These are phyloP conservation scores for Lepus oiostolus DNA, from an alignment of 2,797 vertebrate species.

Conservation along the genomic window DNA sequence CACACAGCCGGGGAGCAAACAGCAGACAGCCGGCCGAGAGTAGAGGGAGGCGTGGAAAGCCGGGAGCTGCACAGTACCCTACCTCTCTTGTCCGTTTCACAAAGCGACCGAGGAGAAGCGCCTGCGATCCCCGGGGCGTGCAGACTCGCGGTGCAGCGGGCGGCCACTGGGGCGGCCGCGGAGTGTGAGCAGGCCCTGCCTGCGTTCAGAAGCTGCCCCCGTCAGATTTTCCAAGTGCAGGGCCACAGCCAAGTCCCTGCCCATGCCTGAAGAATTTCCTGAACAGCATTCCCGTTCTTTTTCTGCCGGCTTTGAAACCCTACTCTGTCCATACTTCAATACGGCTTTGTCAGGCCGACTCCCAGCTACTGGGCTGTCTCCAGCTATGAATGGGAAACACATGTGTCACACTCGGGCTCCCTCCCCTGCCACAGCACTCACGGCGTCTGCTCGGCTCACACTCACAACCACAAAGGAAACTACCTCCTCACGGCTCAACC, in stretches of 20 bases:
- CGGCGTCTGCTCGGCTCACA: constrained; percentile 59
- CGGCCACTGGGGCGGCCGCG: constrained; percentile 64
- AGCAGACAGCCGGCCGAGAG: background rate
- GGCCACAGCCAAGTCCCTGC: constrained; percentile 93
- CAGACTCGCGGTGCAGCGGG: constrained; percentile 67
- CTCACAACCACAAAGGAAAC: constrained; percentile 30
- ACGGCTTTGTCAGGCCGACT: constrained; percentile 89
- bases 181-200: constrained; percentile 92
- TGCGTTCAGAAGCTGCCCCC: constrained; percentile 89
- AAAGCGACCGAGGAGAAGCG: constrained; percentile 9
- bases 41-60: background rate
- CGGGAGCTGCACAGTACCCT: constrained; percentile 83
- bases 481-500: background rate
- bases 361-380: constrained; percentile 91
- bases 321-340: constrained; percentile 89
- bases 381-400: constrained; percentile 93
- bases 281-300: constrained; percentile 91
- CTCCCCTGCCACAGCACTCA: constrained; percentile 47
- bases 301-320: constrained; percentile 90
- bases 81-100: constrained; percentile 88
- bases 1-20: background rate
- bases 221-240: constrained; percentile 96
- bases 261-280: constrained; percentile 95
- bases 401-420: constrained; percentile 85
- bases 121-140: background rate